Conservation (phyloP, 2,113 vertebrate genomes). For the Chelonoidis abingdonii region DNA sequence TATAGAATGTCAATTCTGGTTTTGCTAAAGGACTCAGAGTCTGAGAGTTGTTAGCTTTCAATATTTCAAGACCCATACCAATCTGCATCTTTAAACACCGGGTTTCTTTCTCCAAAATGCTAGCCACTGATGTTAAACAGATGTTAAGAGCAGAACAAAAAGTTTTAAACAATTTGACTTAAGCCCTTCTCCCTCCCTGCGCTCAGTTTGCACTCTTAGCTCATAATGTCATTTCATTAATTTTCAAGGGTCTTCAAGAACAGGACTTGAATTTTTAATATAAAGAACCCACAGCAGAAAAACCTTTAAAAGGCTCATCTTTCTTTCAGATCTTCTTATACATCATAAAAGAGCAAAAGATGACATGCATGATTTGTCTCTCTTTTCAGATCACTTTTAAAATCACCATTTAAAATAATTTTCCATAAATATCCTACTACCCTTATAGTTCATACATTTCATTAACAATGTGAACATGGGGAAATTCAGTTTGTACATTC, state of each 20-base stretch:
- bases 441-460: background rate
- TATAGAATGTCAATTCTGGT: background rate
- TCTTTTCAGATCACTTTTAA: background rate
- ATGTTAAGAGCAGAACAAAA: slow-evolving; percentile 30
- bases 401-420: background rate
- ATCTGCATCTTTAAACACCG: slow-evolving; percentile 21
- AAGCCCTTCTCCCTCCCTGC: slow-evolving; percentile 15
- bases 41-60: slow-evolving; percentile 16
- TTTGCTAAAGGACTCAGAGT: slow-evolving; percentile 11
- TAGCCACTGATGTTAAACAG: slow-evolving; percentile 34
- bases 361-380: background rate
- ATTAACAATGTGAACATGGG: background rate
- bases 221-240: slow-evolving; percentile 61
- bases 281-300: background rate
- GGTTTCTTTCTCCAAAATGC: background rate
- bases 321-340: slow-evolving; percentile 36
- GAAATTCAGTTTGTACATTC: slow-evolving; percentile 13
- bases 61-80: background rate
- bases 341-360: slow-evolving; percentile 28
- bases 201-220: slow-evolving; percentile 62
- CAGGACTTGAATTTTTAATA: slow-evolving; percentile 44
- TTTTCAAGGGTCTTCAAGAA: slow-evolving; percentile 60
- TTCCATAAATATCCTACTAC: background rate
- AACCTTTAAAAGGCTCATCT: slow-evolving; percentile 39
- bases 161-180: background rate